Percentiles rank a stretch among this genome's conserved stretches.
These are phyloP conservation scores for Chrysolophus pictus DNA, from an alignment of 2,797 vertebrate species.

Conservation along the genomic window DNA sequence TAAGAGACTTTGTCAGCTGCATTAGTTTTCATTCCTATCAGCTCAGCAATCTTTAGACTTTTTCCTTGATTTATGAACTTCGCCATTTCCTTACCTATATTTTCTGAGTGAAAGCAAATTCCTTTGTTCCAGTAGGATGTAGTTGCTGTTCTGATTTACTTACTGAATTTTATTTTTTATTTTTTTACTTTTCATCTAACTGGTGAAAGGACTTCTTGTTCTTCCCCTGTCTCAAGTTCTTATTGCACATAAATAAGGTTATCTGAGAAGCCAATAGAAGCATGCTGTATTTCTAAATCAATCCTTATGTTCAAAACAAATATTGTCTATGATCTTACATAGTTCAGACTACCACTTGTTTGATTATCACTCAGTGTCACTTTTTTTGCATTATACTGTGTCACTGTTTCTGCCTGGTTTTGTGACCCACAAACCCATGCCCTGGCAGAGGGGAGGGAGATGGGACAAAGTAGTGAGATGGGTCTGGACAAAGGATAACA, in stretches of 20 bases:
- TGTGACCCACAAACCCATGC: too few species aligned
- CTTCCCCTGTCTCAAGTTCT: not conserved
- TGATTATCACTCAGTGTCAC: fast-evolving
- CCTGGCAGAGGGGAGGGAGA: too few species aligned
- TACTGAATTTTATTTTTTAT: conserved; percentile 4
- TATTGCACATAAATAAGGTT: not conserved
- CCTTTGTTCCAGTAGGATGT: not conserved
- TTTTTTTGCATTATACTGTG: not conserved
- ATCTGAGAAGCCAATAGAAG: not conserved
- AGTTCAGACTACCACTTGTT: not conserved
- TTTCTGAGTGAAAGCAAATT: not conserved
- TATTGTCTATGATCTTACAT: fast-evolving
- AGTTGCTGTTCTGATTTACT: not conserved
- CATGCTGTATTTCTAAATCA: not conserved
- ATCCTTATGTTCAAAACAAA: not conserved
- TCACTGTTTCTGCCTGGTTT: too few species aligned
- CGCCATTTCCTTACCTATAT: not conserved
- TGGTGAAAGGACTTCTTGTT: not conserved
- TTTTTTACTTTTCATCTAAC: not conserved
- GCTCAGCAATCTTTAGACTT: not conserved
- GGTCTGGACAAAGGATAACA: too few species aligned
- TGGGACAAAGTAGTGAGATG: too few species aligned
- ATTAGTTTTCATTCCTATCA: conserved; percentile 15
- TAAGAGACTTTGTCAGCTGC: not conserved
- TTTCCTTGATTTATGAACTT: conserved; percentile 9